Conservation (phyloP, 2,797 vertebrate species). For the Lepus townsendii region DNA sequence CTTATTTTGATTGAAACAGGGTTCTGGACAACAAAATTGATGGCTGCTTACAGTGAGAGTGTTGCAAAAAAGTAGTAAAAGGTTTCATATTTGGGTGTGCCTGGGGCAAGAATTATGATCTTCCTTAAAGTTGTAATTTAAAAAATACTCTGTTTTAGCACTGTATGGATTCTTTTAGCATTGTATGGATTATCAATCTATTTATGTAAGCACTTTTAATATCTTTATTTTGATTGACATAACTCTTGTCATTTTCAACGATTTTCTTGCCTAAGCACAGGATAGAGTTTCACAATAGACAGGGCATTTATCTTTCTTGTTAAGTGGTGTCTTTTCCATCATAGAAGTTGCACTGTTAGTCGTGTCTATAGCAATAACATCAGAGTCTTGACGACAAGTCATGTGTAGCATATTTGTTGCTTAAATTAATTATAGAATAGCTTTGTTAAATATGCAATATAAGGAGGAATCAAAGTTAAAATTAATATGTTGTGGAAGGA, state of each 20-base stretch:
- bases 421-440: background rate
- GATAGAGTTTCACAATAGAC: constrained; percentile 34
- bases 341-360: background rate
- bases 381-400: constrained; percentile 4
- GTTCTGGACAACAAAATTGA: constrained; percentile 70
- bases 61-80: constrained; percentile 45
- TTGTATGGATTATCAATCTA: constrained; percentile 41
- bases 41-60: constrained; percentile 38
- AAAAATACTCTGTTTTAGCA: constrained; percentile 13
- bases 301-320: constrained; percentile 65
- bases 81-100: background rate
- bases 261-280: constrained; percentile 23
- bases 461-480: background rate
- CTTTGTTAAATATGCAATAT: constrained; percentile 29
- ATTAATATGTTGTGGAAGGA: background rate
- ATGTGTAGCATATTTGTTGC: background rate
- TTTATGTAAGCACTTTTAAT: constrained; percentile 54
- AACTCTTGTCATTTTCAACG: constrained; percentile 39
- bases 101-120: constrained; percentile 49
- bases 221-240: constrained; percentile 50
- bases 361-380: constrained; percentile 12
- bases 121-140: constrained; percentile 62
- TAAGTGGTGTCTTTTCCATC: constrained; percentile 21
- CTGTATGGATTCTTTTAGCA: constrained; percentile 35
- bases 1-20: constrained; percentile 71